Evolutionary conservation across 2,888 invertebrate genomes (phyloP), one percentile per base, ranked within the genome.

Genomic region (Biston stratarius): DNA sequence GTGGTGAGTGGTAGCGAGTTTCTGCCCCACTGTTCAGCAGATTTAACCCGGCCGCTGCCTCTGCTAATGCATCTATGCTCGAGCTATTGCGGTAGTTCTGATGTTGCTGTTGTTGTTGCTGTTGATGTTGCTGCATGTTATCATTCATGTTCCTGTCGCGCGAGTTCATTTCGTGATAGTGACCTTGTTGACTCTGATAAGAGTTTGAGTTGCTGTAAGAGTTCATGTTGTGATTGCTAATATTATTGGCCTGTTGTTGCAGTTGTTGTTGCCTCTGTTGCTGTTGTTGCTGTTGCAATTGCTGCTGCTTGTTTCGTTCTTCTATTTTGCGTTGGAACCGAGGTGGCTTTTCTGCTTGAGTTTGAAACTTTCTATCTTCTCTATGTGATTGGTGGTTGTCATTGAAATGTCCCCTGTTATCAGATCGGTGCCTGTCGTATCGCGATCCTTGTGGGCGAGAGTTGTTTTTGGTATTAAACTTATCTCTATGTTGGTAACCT

Each of bases 251-350:
- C 47, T 78, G 77, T 52, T 76, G 76, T 5, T 77, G 76, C 12
- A 79, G 76, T 56, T 83, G 81, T 34, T 80, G 83, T n/a, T 82
- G 82, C 55, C 80, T 77, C 34, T 81, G 80, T 7, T 78, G 81
- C 6, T 79, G 81, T 9, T 82, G 79, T 38, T 83, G 83, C 12
- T 81, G 80, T 6, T 85, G 87, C 10, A 82, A 79, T 24, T 84
- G 85, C 2, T 85, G 86, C 64, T 90, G 92, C 74, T 92, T 94
- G 69, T 90, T 90, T 73, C 90, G 90, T 71, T 93, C 94, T 55
- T 94, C 94, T 42, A 91, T 76, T 73, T 95, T 95, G 74, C 90
- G 94, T 78, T 96, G 96, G 81, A 96, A 96, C 67, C 96, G 86
- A 6, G 96, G 96, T 33, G 96, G 95, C 77, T 95, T 95, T 77